A percentile compares a stretch with the other conserved stretches of the same genome.
These are phyloP conservation scores for Eretmochelys imbricata DNA, from an alignment of 2,113 vertebrate species.

Conservation along the genomic window DNA sequence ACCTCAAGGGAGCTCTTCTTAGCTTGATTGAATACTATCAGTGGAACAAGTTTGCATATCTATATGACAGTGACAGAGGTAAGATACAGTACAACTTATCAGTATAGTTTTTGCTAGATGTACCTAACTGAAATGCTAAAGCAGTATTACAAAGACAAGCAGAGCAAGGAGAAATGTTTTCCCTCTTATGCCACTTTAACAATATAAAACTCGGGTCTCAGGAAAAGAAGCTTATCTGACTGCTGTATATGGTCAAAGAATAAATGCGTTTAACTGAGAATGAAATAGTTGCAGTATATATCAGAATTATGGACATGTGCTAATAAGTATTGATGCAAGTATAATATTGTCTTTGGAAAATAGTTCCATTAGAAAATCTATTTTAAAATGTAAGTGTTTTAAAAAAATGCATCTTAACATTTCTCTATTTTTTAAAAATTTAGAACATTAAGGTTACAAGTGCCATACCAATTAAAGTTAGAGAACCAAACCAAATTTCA, in stretches of 20 bases:
- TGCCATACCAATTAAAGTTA: neutral
- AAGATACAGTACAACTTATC: conserved; percentile 45
- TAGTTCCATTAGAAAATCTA: neutral
- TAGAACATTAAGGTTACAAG: neutral
- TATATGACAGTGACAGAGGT: conserved; percentile 99
- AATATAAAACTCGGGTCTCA: neutral
- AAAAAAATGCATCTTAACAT: neutral
- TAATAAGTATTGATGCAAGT: neutral
- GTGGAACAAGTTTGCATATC: conserved; percentile 98
- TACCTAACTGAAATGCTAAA: neutral
- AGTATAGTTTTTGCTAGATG: neutral
- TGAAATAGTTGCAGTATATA: neutral
- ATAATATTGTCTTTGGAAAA: neutral
- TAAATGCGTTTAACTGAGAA: neutral
- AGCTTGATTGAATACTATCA: conserved; percentile 99
- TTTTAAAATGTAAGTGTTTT: neutral
- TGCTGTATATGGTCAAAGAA: neutral
- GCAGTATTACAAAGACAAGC: neutral
- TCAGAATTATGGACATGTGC: neutral
- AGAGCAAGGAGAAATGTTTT: neutral
- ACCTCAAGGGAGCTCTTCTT: conserved; percentile 97
- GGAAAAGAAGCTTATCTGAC: neutral
- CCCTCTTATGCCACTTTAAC: neutral
- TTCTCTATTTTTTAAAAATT: neutral
- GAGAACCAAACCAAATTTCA: neutral